A percentile compares a stretch with the other conserved stretches of the same genome.
These are phyloP conservation scores for Brienomyrus longianalis DNA, from an alignment of 2,113 vertebrate genomes.

Conservation along the genomic window DNA sequence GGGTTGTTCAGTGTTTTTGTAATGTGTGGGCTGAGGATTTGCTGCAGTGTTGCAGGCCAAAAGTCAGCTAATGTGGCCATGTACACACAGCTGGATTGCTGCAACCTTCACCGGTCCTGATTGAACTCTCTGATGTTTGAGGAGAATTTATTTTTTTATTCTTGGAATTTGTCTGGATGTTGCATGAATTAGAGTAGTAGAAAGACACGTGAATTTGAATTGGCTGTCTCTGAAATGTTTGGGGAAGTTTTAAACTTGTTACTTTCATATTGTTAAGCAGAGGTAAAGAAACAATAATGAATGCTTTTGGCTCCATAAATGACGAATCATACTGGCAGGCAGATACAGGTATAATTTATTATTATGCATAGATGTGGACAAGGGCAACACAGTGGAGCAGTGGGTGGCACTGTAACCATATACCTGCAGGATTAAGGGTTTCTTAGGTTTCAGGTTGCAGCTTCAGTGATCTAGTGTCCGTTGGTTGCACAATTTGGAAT, in stretches of 20 bases:
- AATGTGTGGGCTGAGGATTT: neutral
- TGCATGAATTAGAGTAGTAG: neutral
- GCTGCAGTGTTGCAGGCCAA: neutral
- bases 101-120: neutral
- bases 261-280: neutral
- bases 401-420: neutral
- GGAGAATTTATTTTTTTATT: neutral
- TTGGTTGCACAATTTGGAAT: neutral
- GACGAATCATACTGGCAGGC: neutral
- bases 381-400: neutral
- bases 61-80: neutral
- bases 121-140: neutral
- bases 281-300: neutral
- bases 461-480: neutral
- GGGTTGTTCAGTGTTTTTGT: neutral
- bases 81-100: neutral
- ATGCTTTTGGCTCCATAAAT: neutral
- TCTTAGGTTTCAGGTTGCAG: neutral
- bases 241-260: neutral
- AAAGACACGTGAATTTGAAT: neutral
- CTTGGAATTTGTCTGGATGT: neutral
- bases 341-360: neutral
- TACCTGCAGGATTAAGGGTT: neutral
- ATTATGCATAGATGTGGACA: neutral
- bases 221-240: neutral